Percentiles rank a stretch among this genome's conserved stretches.
These are phyloP conservation scores for Cerastoderma edule DNA, from an alignment of 2,888 invertebrate genomes.

Conservation along the genomic window DNA sequence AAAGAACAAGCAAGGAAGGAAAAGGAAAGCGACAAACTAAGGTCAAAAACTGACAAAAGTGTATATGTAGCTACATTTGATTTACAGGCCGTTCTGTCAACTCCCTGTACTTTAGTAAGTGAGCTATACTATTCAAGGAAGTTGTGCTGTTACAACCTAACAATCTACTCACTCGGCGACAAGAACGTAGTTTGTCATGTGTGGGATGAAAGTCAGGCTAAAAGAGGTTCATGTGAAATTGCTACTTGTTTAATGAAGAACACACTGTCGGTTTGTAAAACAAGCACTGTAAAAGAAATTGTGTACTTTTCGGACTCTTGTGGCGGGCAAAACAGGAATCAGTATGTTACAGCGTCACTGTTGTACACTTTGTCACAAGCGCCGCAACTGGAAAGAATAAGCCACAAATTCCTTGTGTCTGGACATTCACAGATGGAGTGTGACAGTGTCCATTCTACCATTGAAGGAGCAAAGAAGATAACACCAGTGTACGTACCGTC, in stretches of 20 bases:
- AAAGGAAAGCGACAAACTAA: background rate
- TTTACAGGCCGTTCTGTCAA: background rate
- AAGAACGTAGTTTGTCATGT: background rate
- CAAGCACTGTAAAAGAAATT: too few species aligned
- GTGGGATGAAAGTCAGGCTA: background rate
- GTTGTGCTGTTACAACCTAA: background rate
- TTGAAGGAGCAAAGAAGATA: slow-evolving; percentile 40
- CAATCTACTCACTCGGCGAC: background rate
- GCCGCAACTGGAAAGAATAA: too few species aligned
- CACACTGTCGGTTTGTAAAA: too few species aligned
- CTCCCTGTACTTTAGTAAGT: background rate
- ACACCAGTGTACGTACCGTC: too few species aligned
- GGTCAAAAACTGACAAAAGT: background rate
- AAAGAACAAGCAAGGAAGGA: too few species aligned
- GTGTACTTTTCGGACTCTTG: too few species aligned
- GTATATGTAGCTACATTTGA: background rate
- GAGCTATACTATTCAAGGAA: background rate
- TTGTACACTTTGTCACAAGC: too few species aligned
- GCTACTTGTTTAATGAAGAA: slow-evolving; percentile 28
- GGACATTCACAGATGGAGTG: slow-evolving; percentile 48
- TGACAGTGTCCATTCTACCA: slow-evolving; percentile 39
- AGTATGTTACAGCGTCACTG: too few species aligned
- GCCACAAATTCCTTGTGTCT: slow-evolving; percentile 33
- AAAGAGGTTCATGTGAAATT: background rate
- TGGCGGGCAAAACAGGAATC: too few species aligned